phyloP scores from a whole-genome alignment of 2,888 invertebrate species.

The Drosophila atroscutellata region DNA sequence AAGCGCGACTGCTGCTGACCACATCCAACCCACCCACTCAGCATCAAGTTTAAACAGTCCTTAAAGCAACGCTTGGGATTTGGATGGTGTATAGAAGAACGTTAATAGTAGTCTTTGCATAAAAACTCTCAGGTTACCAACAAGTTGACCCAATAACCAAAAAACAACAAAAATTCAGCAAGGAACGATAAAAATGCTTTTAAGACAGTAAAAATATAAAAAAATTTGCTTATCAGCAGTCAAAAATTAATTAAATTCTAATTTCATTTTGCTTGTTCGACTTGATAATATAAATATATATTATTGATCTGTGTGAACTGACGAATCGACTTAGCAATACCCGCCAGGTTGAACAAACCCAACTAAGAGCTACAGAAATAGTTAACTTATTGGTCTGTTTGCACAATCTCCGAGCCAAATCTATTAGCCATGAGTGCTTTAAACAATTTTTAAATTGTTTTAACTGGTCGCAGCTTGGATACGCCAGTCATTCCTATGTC shows the following conservation, averaged over 20 bases:
- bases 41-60: slow-evolving; percentile 24
- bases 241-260: background rate
- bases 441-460: slow-evolving; percentile 36
- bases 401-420: background rate
- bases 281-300: no score
- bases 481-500: slow-evolving; percentile 47
- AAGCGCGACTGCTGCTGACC: slow-evolving; percentile 56
- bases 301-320: background rate
- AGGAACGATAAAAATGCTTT: background rate
- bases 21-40: slow-evolving; percentile 3
- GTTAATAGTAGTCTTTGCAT: background rate
- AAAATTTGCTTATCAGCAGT: background rate
- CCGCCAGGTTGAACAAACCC: background rate
- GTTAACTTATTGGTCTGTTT: background rate
- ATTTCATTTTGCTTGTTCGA: background rate
- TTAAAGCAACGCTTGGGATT: slow-evolving; percentile 35
- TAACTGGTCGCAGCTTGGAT: slow-evolving; percentile 41
- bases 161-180: background rate
- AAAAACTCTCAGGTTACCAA: background rate
- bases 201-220: no score
- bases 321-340: background rate
- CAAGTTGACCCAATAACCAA: background rate
- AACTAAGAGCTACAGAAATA: background rate
- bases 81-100: background rate
- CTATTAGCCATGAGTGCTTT: slow-evolving; percentile 32